A percentile compares a stretch with the other conserved stretches of the same genome.
Conservation (phyloP, 2,113 vertebrate genomes). For the Damaliscus lunatus region DNA sequence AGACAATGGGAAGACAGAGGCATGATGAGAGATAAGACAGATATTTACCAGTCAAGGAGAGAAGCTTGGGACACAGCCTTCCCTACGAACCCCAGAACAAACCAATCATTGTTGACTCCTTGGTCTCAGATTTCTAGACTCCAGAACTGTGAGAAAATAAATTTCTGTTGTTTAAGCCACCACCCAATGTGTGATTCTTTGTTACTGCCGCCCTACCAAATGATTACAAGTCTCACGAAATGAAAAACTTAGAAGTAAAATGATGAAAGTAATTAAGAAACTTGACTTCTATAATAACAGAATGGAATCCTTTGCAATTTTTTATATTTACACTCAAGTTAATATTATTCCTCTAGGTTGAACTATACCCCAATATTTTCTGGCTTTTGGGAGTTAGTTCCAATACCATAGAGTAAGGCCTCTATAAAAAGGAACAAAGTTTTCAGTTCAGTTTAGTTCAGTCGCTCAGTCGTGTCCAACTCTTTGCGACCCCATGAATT, state of each 20-base stretch:
- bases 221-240: not conserved
- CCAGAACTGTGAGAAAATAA: not conserved
- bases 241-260: not conserved
- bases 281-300: not conserved
- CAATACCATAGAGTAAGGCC: not conserved
- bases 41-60: not conserved
- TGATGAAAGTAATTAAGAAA: not conserved
- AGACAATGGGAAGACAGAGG: not conserved
- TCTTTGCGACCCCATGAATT: no score
- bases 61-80: not conserved
- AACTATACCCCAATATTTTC: not conserved
- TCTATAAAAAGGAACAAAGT: not conserved
- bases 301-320: not conserved
- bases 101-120: not conserved
- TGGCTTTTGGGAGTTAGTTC: not conserved
- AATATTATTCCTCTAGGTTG: not conserved
- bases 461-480: rapidly evolving
- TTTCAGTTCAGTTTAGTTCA: not conserved
- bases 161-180: not conserved
- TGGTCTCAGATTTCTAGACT: not conserved
- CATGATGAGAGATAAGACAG: not conserved
- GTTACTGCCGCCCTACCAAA: not conserved
- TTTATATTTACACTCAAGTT: not conserved
- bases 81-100: not conserved
- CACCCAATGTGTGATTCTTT: not conserved